These are phyloP conservation scores for Drosophila pruinosa DNA, from an alignment of 1,140 invertebrate species.

Conservation along the genomic window DNA sequence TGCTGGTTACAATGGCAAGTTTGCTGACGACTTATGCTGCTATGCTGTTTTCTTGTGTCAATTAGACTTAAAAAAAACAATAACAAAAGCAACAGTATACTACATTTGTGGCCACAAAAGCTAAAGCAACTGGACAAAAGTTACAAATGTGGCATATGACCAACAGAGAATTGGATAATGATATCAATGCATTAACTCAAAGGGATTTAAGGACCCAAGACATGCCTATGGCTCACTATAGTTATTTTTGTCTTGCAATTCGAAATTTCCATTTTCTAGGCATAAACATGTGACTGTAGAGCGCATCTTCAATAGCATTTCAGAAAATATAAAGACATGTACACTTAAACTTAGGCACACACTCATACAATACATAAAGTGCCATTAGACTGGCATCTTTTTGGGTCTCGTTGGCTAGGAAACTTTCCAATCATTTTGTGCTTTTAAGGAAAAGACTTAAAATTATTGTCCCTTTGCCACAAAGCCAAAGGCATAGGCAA, in stretches of 20 bases:
- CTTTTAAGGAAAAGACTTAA: conserved; percentile 68
- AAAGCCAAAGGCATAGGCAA: conserved; percentile 18
- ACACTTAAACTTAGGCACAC: conserved; percentile 16
- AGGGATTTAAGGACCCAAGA: conserved; percentile 46
- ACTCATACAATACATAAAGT: conserved; percentile 44
- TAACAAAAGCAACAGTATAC: conserved; percentile 53
- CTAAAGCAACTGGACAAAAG: conserved; percentile 76
- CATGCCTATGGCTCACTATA: conserved; percentile 38
- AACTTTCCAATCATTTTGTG: conserved; percentile 63
- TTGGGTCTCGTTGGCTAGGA: conserved; percentile 30
- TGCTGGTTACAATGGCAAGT: conserved; percentile 67
- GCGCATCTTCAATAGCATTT: conserved; percentile 36
- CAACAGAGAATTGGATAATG: conserved; percentile 62
- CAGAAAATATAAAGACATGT: conserved; percentile 11
- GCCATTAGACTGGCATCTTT: conserved; percentile 51
- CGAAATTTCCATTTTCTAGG: conserved; percentile 50
- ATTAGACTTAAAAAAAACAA: conserved; percentile 70
- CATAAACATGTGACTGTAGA: conserved; percentile 42
- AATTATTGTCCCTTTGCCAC: conserved; percentile 64
- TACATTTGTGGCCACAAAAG: conserved; percentile 58
- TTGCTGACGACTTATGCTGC: conserved; percentile 54
- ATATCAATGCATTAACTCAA: conserved; percentile 71
- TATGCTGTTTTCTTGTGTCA: conserved; percentile 57
- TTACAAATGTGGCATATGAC: conserved; percentile 52
- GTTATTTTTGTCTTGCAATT: conserved; percentile 56